phyloP scores from a whole-genome alignment of 2,888 invertebrate genomes.

The Pteria penguin region DNA sequence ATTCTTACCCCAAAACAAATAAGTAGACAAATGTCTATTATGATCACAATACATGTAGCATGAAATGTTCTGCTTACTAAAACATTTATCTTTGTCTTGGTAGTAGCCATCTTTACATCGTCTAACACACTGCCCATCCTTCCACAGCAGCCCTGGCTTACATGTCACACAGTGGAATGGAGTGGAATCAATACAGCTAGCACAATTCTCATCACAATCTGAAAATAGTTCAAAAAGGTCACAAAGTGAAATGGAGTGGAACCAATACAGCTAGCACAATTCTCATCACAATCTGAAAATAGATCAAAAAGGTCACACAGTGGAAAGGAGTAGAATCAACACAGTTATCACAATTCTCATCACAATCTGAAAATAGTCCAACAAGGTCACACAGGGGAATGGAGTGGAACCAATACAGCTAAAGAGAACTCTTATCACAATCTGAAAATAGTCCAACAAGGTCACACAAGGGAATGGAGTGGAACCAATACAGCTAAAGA shows the following conservation, averaged over 20 bases:
- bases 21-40: too few relatives aligned
- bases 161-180: conserved; percentile 66
- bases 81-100: conserved; percentile 61
- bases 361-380: conserved; percentile 61
- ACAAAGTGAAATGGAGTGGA: conserved; percentile 63
- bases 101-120: conserved; percentile 63
- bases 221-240: conserved; percentile 54
- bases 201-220: conserved; percentile 67
- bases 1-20: too few relatives aligned
- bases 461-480: too few relatives aligned
- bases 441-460: too few relatives aligned
- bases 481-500: too few relatives aligned
- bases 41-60: too few relatives aligned
- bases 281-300: conserved; percentile 62
- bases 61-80: conserved; percentile 54
- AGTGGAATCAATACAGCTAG: conserved; percentile 60
- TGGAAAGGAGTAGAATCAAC: conserved; percentile 58
- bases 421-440: too few relatives aligned
- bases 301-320: conserved; percentile 67
- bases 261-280: conserved; percentile 65
- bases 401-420: too few relatives aligned
- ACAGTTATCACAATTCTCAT: conserved; percentile 67
- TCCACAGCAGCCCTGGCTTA: conserved; percentile 65
- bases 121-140: conserved; percentile 67
- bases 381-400: too few relatives aligned